Conservation (phyloP, 2,888 invertebrate species). For the Tuberolachnus salignus region DNA sequence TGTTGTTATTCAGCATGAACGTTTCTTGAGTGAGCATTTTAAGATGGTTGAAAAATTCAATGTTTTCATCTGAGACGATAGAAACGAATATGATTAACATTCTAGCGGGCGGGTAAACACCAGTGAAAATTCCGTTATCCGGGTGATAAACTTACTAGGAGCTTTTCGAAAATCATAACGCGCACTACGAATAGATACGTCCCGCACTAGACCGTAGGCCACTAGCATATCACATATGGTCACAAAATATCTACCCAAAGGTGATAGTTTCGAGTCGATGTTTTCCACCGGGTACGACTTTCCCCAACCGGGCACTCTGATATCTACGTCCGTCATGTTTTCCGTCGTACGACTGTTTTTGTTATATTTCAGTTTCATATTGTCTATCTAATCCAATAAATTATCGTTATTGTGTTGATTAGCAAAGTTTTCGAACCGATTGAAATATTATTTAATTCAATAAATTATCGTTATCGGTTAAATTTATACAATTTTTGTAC, state of each 20-base stretch:
- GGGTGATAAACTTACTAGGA: conserved; percentile 86
- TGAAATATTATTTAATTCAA: too few relatives aligned
- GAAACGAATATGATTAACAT: conserved; percentile 8
- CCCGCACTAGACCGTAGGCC: conserved; percentile 76
- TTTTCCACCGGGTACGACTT: conserved; percentile 88
- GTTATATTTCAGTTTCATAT: conserved; percentile 83
- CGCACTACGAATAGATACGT: conserved; percentile 83
- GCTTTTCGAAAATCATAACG: conserved; percentile 97
- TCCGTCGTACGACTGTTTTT: conserved; percentile 80
- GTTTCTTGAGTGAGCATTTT: conserved; percentile 84
- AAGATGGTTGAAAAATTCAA: conserved; percentile 77
- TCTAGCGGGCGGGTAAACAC: too few relatives aligned
- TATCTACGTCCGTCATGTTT: conserved; percentile 82
- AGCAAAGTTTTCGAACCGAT: too few relatives aligned
- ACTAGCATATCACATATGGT: conserved; percentile 81
- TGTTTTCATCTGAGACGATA: conserved; percentile 78
- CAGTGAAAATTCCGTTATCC: too few relatives aligned
- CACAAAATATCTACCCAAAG: conserved; percentile 85
- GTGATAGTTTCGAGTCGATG: conserved; percentile 87
- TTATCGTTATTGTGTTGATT: too few relatives aligned
- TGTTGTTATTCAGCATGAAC: conserved; percentile 77
- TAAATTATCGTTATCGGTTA: too few relatives aligned
- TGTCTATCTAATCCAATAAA: conserved; percentile 77
- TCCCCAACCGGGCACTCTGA: conserved; percentile 87
- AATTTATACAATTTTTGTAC: too few relatives aligned